Evolutionary conservation across 2,113 vertebrate genomes (phyloP), one percentile per base, ranked within the genome.

Genomic region (Misgurnus mizolepis): DNA sequence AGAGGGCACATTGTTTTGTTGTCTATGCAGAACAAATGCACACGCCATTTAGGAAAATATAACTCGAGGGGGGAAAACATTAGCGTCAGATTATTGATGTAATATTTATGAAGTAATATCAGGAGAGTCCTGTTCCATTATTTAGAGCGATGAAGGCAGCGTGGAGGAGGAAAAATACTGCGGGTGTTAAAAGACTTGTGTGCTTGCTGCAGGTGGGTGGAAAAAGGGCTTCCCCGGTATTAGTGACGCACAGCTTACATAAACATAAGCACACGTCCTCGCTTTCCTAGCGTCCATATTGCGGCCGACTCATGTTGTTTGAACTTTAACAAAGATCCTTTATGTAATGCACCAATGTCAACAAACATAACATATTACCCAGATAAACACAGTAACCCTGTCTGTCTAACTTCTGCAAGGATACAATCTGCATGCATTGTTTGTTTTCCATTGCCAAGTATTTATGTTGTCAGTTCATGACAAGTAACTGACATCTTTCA

Each of bases 91-190:
- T 90, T 91, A 91, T 91, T 87, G 85, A 91, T 93, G 88, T 86
- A 91, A 92, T 91, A 92, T 93, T 93, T 88, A 93, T 91, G 76
- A 90, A 91, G 91, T 85, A 88, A 89, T 88, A 90, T 90, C 87
- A 88, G 88, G 80, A 89, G 87, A 83, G 77, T 88, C 71, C 79
- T 80, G 87, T 90, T 90, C 87, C 90, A 92, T 93, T 92, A 92
- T 93, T 93, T 87, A 91, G 84, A 76, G 79, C 58, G 15, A 73
- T 66, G 27, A 67, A 77, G 39, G 45, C 72, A n/a, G 61, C 61
- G 70, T 15, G 75, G 69, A 75, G 70, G 71, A 76, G 80, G 79
- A 85, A 81, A 83, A 74, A 84, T 78, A 82, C 40, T 50, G 66
- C 76, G 85, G 79, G 84, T 82, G n/a, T 74, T 87, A 87, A 87